Conservation (phyloP, 2,888 invertebrate species). For the Ochropacha duplaris region DNA sequence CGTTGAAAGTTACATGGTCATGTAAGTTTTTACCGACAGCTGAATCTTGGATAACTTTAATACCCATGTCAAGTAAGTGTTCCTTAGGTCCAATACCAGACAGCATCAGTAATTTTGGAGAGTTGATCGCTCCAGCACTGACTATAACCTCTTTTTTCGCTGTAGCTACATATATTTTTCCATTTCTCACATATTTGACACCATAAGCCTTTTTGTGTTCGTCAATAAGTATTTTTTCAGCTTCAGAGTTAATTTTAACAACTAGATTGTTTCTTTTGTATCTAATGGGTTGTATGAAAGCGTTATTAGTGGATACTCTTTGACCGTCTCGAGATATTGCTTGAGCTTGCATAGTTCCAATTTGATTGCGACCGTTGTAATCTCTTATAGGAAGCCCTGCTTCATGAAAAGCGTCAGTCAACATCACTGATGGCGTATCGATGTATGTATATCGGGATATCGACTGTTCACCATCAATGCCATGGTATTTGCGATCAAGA, state of each 20-base stretch:
- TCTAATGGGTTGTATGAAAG: slow-evolving; percentile 86
- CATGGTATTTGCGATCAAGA: slow-evolving; percentile 81
- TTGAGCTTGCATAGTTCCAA: slow-evolving; percentile 83
- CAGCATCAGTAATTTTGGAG: slow-evolving; percentile 62
- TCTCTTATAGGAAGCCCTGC: slow-evolving; percentile 82
- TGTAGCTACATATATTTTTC: slow-evolving; percentile 37
- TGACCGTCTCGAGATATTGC: slow-evolving; percentile 78
- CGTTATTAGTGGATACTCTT: slow-evolving; percentile 84
- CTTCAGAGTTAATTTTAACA: slow-evolving; percentile 78
- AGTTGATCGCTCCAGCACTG: slow-evolving; percentile 55
- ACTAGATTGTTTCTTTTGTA: slow-evolving; percentile 74
- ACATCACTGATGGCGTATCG: slow-evolving; percentile 78
- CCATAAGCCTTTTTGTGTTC: slow-evolving; percentile 56
- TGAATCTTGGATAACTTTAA: slow-evolving; percentile 51
- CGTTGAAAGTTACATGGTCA: slow-evolving; percentile 68
- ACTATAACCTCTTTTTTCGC: slow-evolving; percentile 64
- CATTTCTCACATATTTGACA: slow-evolving; percentile 44
- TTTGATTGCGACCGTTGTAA: slow-evolving; percentile 77
- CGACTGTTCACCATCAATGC: slow-evolving; percentile 81
- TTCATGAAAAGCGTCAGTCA: slow-evolving; percentile 83
- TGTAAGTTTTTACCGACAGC: slow-evolving; percentile 67
- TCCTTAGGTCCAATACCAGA: slow-evolving; percentile 64
- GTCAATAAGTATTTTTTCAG: slow-evolving; percentile 81
- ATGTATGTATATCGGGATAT: slow-evolving; percentile 84
- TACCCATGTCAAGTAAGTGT: slow-evolving; percentile 46